Evolutionary conservation across 1,140 invertebrate species (phyloP), one percentile per base, ranked within the genome.

Genomic region (Mamestra configurata): DNA sequence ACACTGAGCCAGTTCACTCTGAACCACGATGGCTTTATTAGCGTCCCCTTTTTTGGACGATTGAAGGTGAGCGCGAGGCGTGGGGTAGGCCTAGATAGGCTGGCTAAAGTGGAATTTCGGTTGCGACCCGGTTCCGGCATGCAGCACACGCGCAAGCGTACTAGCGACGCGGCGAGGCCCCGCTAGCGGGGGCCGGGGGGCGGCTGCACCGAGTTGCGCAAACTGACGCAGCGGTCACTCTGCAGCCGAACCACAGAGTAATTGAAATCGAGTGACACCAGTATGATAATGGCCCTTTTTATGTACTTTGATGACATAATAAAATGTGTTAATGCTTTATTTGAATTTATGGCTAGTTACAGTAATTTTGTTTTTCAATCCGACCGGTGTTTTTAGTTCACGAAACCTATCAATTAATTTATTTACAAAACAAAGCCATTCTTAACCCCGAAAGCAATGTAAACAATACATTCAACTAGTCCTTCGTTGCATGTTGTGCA

Each of bases 141-240:
- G 93, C 92, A 94, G 86, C 86, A 88, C 88, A 88, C 90, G 91
- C 92, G 92, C 92, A 92, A 84, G 91, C 92, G 91, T 91, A 92
- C 80, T 88, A 80, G 81, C 71, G 66, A 73, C 78, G 77, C 71
- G 80, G 80, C 79, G 82, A 68, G 79, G 77, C 66, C 79, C 79
- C 77, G 82, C 64, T 79, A 81, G 84, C 79, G 84, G 77, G 46
- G 84, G 68, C 82, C 77, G 84, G 84, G 82, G 81, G 82, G 82
- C 83, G 88, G 86, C 79, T 93, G 93, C 93, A 94, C 81, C 85
- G 93, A 92, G 93, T 94, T 94, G 93, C 93, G 93, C 93, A 94
- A 94, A 94, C 83, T 79, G 82, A 81, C 86, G 87, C 83, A 88
- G 83, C 89, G 91, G 90, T 89, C 92, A 91, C 85, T 90, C 82